Evolutionary conservation across 2,797 vertebrate genomes (phyloP).

Genomic region (Pogonophryne albipinna): DNA sequence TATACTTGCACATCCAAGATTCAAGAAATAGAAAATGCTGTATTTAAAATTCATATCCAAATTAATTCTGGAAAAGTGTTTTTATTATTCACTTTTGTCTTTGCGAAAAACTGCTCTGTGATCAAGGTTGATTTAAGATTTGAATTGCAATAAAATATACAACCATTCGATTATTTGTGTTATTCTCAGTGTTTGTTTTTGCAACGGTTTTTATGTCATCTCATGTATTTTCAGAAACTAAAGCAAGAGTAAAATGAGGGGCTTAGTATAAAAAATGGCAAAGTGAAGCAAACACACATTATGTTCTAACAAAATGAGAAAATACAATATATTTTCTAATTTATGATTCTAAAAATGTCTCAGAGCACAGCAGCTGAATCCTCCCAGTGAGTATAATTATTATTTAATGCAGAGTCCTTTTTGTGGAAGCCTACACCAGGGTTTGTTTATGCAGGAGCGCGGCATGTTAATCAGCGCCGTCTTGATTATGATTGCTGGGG

Average conservation of each 20-base stretch:
- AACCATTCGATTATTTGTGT: background rate
- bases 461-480: constrained; percentile 74
- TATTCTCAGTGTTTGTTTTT: background rate
- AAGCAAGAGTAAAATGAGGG: background rate
- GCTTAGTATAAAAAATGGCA: background rate
- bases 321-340: background rate
- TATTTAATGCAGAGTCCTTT: constrained; percentile 61
- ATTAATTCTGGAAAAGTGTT: background rate
- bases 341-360: constrained; percentile 46
- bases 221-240: constrained; percentile 15
- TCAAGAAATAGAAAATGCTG: background rate
- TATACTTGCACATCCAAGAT: constrained; percentile 11
- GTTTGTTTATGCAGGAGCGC: constrained; percentile 70
- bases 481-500: constrained; percentile 79
- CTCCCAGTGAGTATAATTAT: constrained; percentile 66
- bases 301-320: background rate
- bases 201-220: background rate
- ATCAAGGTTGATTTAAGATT: constrained; percentile 39
- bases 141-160: constrained; percentile 30
- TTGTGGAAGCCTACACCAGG: constrained; percentile 58
- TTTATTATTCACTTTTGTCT: constrained; percentile 3
- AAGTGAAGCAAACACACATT: background rate
- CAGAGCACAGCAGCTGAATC: constrained; percentile 52
- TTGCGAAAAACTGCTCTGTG: constrained; percentile 44
- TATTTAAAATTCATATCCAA: constrained; percentile 12